Percentiles rank a stretch among this genome's conserved stretches.
Conservation (phyloP, 92 coral and sea anemone genomes). For the Porites lobata region DNA sequence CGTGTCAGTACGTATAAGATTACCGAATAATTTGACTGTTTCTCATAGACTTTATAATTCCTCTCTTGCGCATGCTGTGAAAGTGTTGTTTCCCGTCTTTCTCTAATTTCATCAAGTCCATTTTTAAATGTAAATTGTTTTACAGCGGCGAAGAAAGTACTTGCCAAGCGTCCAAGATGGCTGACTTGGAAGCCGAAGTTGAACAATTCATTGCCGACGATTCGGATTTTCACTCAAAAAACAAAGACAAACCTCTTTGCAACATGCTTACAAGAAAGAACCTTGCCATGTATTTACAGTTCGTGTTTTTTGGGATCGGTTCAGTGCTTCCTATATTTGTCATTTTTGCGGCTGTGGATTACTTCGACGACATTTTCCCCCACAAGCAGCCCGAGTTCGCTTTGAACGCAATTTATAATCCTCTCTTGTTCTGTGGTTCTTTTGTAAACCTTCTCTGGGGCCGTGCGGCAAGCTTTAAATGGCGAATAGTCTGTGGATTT, state of each 20-base stretch:
- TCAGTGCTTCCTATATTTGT: constrained; percentile 88
- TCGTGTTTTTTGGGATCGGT: constrained; percentile 91
- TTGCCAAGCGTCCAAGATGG: constrained; percentile 53
- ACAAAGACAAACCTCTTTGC: constrained; percentile 77
- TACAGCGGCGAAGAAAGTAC: background rate
- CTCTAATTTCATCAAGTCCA: background rate
- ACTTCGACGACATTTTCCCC: constrained; percentile 91
- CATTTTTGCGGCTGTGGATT: constrained; percentile 91
- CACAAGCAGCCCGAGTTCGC: constrained; percentile 89
- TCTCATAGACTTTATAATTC: too few species aligned
- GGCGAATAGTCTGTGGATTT: constrained; percentile 86
- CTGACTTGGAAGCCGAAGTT: constrained; percentile 88
- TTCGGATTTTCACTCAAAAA: constrained; percentile 50
- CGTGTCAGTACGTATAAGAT: too few species aligned
- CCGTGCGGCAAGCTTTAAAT: constrained; percentile 85
- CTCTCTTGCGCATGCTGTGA: background rate
- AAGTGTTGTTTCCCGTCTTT: background rate
- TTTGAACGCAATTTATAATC: constrained; percentile 86
- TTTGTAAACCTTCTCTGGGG: constrained; percentile 94
- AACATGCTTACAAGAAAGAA: constrained; percentile 78
- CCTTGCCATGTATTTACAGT: constrained; percentile 84
- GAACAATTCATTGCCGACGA: constrained; percentile 85
- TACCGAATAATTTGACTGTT: too few species aligned
- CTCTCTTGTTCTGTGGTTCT: constrained; percentile 88
- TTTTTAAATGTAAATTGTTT: constrained; percentile 7